A percentile compares a stretch with the other conserved stretches of the same genome.
phyloP scores from a whole-genome alignment of 2,888 invertebrate genomes.

The Leptinotarsa juncta region DNA sequence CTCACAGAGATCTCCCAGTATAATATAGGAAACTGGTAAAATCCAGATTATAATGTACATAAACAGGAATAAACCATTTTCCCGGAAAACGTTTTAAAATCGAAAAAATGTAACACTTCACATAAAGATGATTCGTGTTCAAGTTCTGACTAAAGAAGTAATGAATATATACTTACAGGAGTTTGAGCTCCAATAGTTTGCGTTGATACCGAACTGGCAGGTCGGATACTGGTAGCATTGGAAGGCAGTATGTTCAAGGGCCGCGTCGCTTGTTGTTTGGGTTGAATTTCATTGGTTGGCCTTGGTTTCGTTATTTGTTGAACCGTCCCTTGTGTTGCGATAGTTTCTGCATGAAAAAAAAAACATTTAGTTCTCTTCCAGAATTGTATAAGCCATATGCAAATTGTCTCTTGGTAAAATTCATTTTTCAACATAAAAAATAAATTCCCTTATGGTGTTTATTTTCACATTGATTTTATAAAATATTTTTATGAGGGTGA shows the following conservation, averaged over 20 bases:
- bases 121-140: background rate
- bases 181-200: slow-evolving; percentile 76
- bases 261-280: slow-evolving; percentile 65
- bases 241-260: slow-evolving; percentile 66
- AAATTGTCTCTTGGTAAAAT: background rate
- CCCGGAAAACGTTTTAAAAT: background rate
- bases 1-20: slow-evolving; percentile 44
- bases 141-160: slow-evolving; percentile 1
- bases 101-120: background rate
- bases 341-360: slow-evolving; percentile 55
- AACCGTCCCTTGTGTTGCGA: slow-evolving; percentile 66
- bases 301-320: slow-evolving; percentile 68
- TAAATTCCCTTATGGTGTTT: too few species aligned
- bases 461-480: background rate
- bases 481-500: background rate
- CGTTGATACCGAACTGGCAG: slow-evolving; percentile 86
- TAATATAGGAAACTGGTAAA: slow-evolving; percentile 38
- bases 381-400: background rate
- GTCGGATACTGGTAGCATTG: slow-evolving; percentile 75
- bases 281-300: slow-evolving; percentile 69
- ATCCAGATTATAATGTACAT: background rate
- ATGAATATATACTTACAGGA: slow-evolving; percentile 64
- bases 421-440: too few species aligned
- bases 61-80: background rate
- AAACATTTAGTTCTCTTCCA: background rate